Conservation (phyloP, 2,888 invertebrate genomes). For the Anarsia innoxiella region DNA sequence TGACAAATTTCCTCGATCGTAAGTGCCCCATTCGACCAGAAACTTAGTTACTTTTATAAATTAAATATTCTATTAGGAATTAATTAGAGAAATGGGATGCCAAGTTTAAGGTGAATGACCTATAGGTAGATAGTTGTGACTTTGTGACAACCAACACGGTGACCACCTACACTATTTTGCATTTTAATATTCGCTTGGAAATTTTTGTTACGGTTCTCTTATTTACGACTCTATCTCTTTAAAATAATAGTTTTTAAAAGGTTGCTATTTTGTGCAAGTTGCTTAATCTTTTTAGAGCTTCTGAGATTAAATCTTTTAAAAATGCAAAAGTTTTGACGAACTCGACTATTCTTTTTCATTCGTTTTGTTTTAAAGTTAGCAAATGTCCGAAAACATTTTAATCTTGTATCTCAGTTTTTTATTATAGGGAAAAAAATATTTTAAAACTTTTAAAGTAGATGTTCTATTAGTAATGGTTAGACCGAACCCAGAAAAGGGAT, state of each 20-base stretch:
- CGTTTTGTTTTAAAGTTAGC: too few relatives aligned
- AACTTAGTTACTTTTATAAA: too few relatives aligned
- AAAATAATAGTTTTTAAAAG: too few relatives aligned
- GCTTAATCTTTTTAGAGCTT: not conserved
- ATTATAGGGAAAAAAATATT: too few relatives aligned
- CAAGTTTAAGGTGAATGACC: constrained; percentile 16
- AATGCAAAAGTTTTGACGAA: too few relatives aligned
- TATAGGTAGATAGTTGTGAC: too few relatives aligned
- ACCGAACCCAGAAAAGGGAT: too few relatives aligned
- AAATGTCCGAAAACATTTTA: too few relatives aligned
- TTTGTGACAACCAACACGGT: constrained; percentile 16
- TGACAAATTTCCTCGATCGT: constrained; percentile 6
- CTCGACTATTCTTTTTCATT: too few relatives aligned
- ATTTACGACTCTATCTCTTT: constrained; percentile 20
- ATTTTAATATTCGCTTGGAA: constrained; percentile 22
- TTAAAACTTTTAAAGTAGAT: too few relatives aligned
- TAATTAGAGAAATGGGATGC: not conserved
- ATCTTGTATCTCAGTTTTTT: too few relatives aligned
- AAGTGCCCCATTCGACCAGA: constrained; percentile 3
- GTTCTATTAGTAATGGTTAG: too few relatives aligned
- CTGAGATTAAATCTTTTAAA: not conserved
- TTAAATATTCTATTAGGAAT: not conserved
- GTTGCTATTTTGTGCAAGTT: not conserved
- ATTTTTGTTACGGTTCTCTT: constrained; percentile 20
- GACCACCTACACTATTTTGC: constrained; percentile 23